Evolutionary conservation across 2,888 invertebrate species (phyloP).

Genomic region (Dasysyrphus tricinctus): DNA sequence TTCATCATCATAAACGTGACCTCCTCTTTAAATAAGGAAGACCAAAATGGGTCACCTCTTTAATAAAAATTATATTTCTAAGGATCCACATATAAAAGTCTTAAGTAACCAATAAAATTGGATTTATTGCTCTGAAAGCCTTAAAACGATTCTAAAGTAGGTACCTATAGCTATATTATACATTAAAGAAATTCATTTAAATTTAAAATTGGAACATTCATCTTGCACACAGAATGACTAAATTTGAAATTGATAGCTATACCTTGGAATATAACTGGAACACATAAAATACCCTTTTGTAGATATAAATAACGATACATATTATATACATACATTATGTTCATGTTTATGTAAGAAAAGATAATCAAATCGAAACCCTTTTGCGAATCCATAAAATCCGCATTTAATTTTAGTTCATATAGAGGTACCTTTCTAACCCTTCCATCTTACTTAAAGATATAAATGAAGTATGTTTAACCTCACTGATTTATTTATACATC

Average conservation of each 20-base stretch:
- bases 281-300: neutral
- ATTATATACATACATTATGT: no score
- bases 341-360: neutral
- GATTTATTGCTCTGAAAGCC: neutral
- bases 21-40: neutral
- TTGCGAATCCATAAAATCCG: slow-evolving; percentile 1
- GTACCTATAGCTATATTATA: neutral
- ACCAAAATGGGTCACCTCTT: no score
- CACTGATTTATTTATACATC: slow-evolving; percentile 21
- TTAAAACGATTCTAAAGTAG: neutral
- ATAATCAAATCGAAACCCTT: slow-evolving; percentile 36
- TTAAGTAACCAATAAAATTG: neutral
- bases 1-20: neutral
- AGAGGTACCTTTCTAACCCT: neutral
- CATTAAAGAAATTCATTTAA: neutral
- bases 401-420: slow-evolving; percentile 6
- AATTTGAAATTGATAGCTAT: slow-evolving; percentile 16
- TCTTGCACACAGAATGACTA: neutral
- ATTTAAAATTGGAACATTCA: neutral
- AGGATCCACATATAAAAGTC: neutral
- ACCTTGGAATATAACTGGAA: neutral
- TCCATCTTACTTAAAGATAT: neutral
- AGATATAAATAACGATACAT: slow-evolving; percentile 6
- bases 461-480: neutral
- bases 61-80: neutral